Base-by-base conservation (phyloP, 2,888 invertebrate species). In the Calliopum simillimum region DNA sequence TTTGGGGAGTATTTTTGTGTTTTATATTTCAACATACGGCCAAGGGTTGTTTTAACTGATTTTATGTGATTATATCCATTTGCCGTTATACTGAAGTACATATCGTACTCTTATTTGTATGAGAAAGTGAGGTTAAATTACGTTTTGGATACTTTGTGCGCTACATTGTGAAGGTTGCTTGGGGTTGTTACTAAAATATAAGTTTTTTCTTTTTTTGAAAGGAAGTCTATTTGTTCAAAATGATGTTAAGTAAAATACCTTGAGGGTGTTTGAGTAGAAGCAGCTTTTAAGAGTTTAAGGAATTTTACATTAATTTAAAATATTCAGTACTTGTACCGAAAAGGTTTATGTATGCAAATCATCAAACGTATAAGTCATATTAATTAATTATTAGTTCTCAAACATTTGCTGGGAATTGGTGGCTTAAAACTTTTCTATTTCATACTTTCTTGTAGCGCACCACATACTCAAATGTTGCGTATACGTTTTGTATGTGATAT, bases 201-300 rank as follows among this genome's bases (percentile, higher is more conserved):
- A n/a, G n/a, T n/a, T n/a, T 61, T 14, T 61, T 44, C 16, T 23
- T 25, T 33, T 14, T n/a, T 8, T 44, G n/a, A 56, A 14, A 56
- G 46, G 56, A 44, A 44, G 21, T 16, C 21, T 61, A 61, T 61
- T 61, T 61, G 61, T 46, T 43, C 44, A 19, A 33, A 33, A 33
- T 33, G 46, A 61, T 61, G 46, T 56, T 56, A 56, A 66, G 16
- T 66, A 16, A 56, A 66, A 66, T 66, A 25, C 21, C 66, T 66
- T 14, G 56, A 66, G 56, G 66, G 66, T 46, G 66, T 66, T 66
- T 33, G n/a, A 21, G 44, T 44, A n/a, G 56, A 66, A 66, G 55
- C 55, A 41, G 53, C 33, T 65, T 65, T 65, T 21, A 43, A 55
- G 33, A 25, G 49, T 43, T 23, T 56, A 25, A 56, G 19, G 14